A percentile compares a stretch with the other conserved stretches of the same genome.
phyloP scores from a whole-genome alignment of 2,888 invertebrate species.

The Leucania comma region DNA sequence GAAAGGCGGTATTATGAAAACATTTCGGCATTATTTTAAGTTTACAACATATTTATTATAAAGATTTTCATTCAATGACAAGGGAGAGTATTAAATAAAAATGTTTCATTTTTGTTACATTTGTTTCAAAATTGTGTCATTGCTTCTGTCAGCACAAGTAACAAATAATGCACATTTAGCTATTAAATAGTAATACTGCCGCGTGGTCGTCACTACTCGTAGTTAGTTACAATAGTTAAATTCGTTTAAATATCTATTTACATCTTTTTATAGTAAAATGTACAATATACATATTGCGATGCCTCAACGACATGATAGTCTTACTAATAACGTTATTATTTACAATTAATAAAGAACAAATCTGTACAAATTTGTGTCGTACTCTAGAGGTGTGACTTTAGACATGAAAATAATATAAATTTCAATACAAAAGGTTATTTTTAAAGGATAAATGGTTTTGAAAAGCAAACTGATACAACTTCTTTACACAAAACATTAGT shows the following conservation, averaged over 20 bases:
- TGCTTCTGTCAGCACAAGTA: conserved; percentile 13
- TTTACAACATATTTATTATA: neutral
- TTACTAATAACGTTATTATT: conserved; percentile 64
- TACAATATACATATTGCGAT: conserved; percentile 84
- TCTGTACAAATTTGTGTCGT: conserved; percentile 55
- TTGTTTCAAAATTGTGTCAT: neutral
- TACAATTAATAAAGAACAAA: conserved; percentile 64
- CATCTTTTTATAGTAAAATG: conserved; percentile 77
- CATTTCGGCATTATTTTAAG: neutral
- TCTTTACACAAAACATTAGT: neutral
- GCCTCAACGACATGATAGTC: conserved; percentile 62
- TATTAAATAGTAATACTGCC: conserved; percentile 50
- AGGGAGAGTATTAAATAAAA: no score
- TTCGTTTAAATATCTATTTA: conserved; percentile 90
- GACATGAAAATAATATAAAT: conserved; percentile 15
- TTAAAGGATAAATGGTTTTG: neutral
- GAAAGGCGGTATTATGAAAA: neutral
- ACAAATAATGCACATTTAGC: conserved; percentile 64
- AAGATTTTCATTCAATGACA: no score
- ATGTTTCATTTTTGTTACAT: neutral
- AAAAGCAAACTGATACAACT: neutral
- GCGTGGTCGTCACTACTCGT: conserved; percentile 78
- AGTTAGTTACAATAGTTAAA: conserved; percentile 85
- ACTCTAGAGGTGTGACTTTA: conserved; percentile 34
- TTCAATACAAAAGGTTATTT: conserved; percentile 1